Conservation (phyloP, 2,797 vertebrate species). For the Crenuchus spilurus region DNA sequence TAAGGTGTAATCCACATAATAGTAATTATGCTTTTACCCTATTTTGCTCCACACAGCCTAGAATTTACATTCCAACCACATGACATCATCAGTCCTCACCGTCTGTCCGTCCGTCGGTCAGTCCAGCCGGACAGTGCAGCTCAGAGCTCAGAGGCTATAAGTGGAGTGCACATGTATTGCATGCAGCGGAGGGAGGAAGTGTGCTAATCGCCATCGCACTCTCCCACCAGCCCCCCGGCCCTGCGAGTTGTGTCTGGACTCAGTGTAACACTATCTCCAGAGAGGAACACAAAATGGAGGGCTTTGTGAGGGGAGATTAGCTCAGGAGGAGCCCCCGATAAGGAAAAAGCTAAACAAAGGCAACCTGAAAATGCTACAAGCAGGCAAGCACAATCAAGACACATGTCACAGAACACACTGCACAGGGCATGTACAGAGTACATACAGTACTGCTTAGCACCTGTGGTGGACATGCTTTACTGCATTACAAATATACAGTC, state of each 20-base stretch:
- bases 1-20: slow-evolving; percentile 15
- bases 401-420: slow-evolving; percentile 2
- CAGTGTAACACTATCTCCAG: slow-evolving; percentile 77
- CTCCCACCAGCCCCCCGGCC: slow-evolving; percentile 58
- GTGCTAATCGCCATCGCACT: slow-evolving; percentile 55
- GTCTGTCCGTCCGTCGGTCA: slow-evolving; percentile 57
- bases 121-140: not conserved
- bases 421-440: not conserved
- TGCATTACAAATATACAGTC: too few species aligned
- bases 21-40: slow-evolving; percentile 25
- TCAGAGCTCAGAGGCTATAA: not conserved
- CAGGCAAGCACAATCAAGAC: slow-evolving; percentile 34
- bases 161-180: slow-evolving; percentile 24
- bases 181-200: slow-evolving; percentile 65
- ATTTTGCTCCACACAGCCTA: slow-evolving; percentile 12
- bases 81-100: slow-evolving; percentile 68
- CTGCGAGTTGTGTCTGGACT: slow-evolving; percentile 69
- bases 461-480: too few species aligned
- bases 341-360: slow-evolving; percentile 71
- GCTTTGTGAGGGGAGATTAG: slow-evolving; percentile 77
- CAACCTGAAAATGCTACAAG: slow-evolving; percentile 61
- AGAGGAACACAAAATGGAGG: slow-evolving; percentile 76
- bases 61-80: slow-evolving; percentile 61
- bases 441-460: not conserved
- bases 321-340: slow-evolving; percentile 72